Conservation (phyloP, 2,888 invertebrate species). For the Ophion ventricosus region DNA sequence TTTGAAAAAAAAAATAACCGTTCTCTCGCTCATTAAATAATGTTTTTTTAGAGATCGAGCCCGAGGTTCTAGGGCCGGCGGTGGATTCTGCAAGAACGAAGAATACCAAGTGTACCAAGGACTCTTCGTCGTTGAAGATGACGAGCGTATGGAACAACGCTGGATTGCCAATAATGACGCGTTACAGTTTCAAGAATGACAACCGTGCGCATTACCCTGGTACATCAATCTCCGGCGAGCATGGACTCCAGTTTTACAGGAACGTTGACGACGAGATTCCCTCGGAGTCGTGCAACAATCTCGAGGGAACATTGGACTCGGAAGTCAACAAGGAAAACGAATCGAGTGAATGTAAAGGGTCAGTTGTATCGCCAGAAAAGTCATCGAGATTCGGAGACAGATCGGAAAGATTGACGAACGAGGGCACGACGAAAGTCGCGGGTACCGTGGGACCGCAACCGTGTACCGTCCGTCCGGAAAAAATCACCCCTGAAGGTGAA, state of each 20-base stretch:
- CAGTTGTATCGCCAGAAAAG: neutral
- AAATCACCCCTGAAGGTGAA: slow-evolving; percentile 7
- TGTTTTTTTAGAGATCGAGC: slow-evolving; percentile 27
- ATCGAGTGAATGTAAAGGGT: neutral
- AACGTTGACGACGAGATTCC: slow-evolving; percentile 56
- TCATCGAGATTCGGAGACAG: neutral
- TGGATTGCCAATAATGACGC: slow-evolving; percentile 78
- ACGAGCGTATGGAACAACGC: slow-evolving; percentile 78
- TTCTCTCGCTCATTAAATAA: neutral
- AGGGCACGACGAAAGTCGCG: slow-evolving; percentile 17
- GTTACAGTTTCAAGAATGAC: slow-evolving; percentile 70
- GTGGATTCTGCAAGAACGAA: slow-evolving; percentile 69
- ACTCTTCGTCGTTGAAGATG: slow-evolving; percentile 66
- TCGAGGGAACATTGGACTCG: neutral
- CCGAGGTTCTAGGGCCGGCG: slow-evolving; percentile 49
- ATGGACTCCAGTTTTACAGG: slow-evolving; percentile 62
- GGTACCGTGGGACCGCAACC: neutral
- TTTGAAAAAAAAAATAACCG: neutral
- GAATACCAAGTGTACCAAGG: slow-evolving; percentile 68
- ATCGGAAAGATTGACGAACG: slow-evolving; percentile 1
- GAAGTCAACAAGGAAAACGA: neutral
- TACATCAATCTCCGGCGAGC: slow-evolving; percentile 61
- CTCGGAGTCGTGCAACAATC: neutral
- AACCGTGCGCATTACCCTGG: slow-evolving; percentile 28
- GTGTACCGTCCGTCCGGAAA: neutral